These are phyloP conservation scores for Lota lota DNA, from an alignment of 2,113 vertebrate species.

Conservation along the genomic window DNA sequence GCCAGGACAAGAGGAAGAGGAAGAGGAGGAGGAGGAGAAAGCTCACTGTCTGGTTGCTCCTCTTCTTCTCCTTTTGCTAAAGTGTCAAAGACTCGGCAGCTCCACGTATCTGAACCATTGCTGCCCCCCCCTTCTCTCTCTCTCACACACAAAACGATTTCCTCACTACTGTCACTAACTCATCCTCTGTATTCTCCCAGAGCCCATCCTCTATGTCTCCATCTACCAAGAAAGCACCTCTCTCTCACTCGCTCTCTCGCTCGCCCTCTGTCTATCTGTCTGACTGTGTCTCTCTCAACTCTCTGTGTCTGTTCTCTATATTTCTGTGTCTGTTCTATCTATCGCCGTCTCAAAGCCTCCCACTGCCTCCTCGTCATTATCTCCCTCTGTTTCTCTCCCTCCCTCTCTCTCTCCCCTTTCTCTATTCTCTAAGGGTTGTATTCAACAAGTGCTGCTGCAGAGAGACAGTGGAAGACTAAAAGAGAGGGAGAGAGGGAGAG, in stretches of 20 bases:
- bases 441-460: constrained; percentile 76
- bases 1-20: constrained; percentile 30
- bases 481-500: constrained; percentile 31
- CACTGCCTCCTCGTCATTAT: constrained; percentile 66
- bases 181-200: no score
- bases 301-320: constrained; percentile 15
- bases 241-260: constrained; percentile 29
- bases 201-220: no score
- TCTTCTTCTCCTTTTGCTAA: background rate
- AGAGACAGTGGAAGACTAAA: constrained; percentile 14
- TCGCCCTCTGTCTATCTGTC: constrained; percentile 27
- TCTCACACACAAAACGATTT: background rate
- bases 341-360: constrained; percentile 55
- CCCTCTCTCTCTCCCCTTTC: constrained; percentile 40
- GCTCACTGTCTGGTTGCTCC: constrained; percentile 38
- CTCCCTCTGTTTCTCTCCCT: constrained; percentile 29
- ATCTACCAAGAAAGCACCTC: background rate
- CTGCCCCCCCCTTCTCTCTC: background rate
- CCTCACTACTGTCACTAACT: no score
- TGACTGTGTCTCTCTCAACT: background rate
- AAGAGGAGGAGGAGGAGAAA: constrained; percentile 43
- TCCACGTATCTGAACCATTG: background rate
- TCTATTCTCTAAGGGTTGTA: constrained; percentile 66
- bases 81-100: background rate
- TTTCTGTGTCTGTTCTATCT: constrained; percentile 47